Conservation (phyloP, 2,888 invertebrate genomes). For the Vesta saturnalis region DNA sequence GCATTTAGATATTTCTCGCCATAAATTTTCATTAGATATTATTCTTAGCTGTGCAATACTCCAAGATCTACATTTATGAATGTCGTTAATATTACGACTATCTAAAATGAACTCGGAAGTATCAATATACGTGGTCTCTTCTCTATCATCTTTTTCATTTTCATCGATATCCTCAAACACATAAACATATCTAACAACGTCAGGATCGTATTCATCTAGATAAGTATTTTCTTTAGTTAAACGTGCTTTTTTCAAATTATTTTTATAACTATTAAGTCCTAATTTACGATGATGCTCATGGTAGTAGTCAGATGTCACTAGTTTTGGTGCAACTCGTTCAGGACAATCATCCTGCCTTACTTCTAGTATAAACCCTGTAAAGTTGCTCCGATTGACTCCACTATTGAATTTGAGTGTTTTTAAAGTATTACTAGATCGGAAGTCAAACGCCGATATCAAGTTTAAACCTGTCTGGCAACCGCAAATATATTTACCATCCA, state of each 20-base stretch:
- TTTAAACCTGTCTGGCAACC: slow-evolving; percentile 66
- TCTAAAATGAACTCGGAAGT: slow-evolving; percentile 45
- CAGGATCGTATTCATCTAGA: neutral
- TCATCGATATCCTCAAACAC: slow-evolving; percentile 51
- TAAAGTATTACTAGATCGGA: slow-evolving; percentile 53
- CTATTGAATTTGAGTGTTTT: slow-evolving; percentile 63
- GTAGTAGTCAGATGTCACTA: neutral
- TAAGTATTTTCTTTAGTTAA: neutral
- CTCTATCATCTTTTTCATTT: slow-evolving; percentile 46
- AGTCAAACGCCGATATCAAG: slow-evolving; percentile 55
- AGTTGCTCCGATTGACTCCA: slow-evolving; percentile 58
- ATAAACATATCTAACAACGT: slow-evolving; percentile 51
- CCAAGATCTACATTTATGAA: slow-evolving; percentile 45
- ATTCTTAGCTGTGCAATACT: slow-evolving; percentile 42
- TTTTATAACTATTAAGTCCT: neutral
- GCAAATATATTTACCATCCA: slow-evolving; percentile 68
- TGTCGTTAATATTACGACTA: slow-evolving; percentile 34
- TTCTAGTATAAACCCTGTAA: slow-evolving; percentile 67
- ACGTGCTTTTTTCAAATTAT: slow-evolving; percentile 3
- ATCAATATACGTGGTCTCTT: slow-evolving; percentile 54
- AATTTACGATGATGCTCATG: too few relatives aligned
- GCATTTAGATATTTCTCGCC: slow-evolving; percentile 46
- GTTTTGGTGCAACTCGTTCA: slow-evolving; percentile 49
- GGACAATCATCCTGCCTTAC: slow-evolving; percentile 67
- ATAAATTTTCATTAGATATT: slow-evolving; percentile 40